These are phyloP conservation scores for Rutpela maculata DNA, from an alignment of 2,888 invertebrate genomes.

Conservation along the genomic window DNA sequence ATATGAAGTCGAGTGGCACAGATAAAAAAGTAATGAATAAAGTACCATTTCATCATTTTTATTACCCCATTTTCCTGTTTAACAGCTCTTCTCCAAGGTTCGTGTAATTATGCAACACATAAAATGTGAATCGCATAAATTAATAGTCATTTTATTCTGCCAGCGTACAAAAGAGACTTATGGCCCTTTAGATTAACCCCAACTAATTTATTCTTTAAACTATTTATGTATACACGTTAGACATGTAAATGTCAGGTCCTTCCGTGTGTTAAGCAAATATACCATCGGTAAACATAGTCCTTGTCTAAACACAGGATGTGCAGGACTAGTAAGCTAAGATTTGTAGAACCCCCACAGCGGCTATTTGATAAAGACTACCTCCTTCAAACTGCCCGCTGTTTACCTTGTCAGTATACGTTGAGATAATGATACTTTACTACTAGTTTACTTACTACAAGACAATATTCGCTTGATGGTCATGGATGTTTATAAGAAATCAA, in stretches of 20 bases:
- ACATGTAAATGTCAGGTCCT: conserved; percentile 63
- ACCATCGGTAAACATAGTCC: conserved; percentile 68
- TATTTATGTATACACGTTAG: conserved; percentile 59
- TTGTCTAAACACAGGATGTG: conserved; percentile 69
- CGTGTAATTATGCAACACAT: conserved; percentile 64
- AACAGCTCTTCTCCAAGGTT: conserved; percentile 57
- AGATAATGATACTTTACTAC: conserved; percentile 5
- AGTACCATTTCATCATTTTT: conserved; percentile 55
- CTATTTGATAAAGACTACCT: conserved; percentile 45
- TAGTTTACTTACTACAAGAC: conserved; percentile 10
- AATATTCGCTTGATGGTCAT: background rate
- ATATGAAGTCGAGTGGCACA: conserved; percentile 35
- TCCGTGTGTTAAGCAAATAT: conserved; percentile 69
- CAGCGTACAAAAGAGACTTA: conserved; percentile 60
- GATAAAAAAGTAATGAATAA: conserved; percentile 59
- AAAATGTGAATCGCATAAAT: conserved; percentile 66
- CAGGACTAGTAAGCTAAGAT: conserved; percentile 61
- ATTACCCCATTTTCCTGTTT: conserved; percentile 44
- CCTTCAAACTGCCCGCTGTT: conserved; percentile 33
- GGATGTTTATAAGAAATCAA: background rate
- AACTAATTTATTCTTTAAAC: conserved; percentile 67
- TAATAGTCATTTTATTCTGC: conserved; percentile 67
- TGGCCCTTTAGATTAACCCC: conserved; percentile 61
- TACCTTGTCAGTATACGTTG: conserved; percentile 24
- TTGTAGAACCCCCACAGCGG: conserved; percentile 60